Base-by-base conservation (phyloP, 1,140 invertebrate genomes). In the Drosophila mauritiana region DNA sequence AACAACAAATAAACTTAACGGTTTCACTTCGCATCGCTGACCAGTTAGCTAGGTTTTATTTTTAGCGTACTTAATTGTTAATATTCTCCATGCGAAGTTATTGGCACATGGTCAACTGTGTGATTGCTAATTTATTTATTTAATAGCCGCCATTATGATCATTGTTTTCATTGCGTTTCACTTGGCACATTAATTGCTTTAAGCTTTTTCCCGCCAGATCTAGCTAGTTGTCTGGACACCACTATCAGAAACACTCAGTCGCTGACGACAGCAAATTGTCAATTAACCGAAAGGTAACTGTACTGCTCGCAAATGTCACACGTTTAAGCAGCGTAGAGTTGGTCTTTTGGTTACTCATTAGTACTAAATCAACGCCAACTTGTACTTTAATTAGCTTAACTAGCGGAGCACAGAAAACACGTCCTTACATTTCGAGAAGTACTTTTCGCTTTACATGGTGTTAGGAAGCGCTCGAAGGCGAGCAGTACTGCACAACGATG, bases 191-290 rank as follows among this genome's bases (percentile, higher is more conserved):
- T 22, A 48, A 65, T 73, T 57, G 17, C 8, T 37, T 34, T 2
- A 31, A 22, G 53, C 17, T 4, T 10, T 58, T 46, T 67, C 27
- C 54, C 39, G 31, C n/a, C 36, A 56, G 22, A 37, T 39, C 10
- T 25, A 54, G 37, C 43, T 36, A 25, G n/a, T 39, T 45, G 45
- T 73, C 45, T 84, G 49, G 8, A 52, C 80, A 83, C 65, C 81
- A 62, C 81, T 85, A 20, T 11, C 25, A 40, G 12, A 40, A 75
- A 65, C 61, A 75, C 48, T 48, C 59, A 36, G 45, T 52, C 63
- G 83, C 82, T 88, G 83, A 78, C 74, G 74, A 78, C 43, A 63
- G 56, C 82, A 85, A 86, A 56, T 51, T 55, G 55, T 36, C 1
- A 65, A 42, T 39, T 22, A 58, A 27, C 36, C 51, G n/a, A 48